A percentile compares a stretch with the other conserved stretches of the same genome.
Evolutionary conservation across 1,140 invertebrate species (phyloP).

Genomic region (Manduca sexta): DNA sequence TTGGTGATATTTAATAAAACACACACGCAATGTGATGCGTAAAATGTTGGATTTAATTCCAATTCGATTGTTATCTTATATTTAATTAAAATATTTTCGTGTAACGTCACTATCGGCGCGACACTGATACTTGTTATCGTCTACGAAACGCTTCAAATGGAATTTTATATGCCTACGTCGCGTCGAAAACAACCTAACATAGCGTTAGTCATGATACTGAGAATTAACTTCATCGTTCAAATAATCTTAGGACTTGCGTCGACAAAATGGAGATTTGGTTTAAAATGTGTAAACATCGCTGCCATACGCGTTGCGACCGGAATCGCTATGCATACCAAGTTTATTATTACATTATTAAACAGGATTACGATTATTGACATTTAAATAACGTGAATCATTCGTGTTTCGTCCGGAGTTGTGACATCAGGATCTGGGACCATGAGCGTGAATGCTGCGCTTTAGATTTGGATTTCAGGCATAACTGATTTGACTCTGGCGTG

Average conservation of each 20-base stretch:
- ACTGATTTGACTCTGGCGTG: too few species aligned
- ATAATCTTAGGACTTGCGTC: slow-evolving; percentile 8
- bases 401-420: too few species aligned
- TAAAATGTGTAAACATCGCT: slow-evolving; percentile 20
- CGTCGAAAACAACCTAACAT: slow-evolving; percentile 9
- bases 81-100: neutral
- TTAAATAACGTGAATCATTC: too few species aligned
- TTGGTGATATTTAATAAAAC: too few species aligned
- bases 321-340: slow-evolving; percentile 32
- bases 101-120: neutral
- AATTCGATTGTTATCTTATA: neutral
- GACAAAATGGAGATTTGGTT: slow-evolving; percentile 10
- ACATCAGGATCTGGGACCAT: too few species aligned
- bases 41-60: neutral
- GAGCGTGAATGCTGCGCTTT: too few species aligned
- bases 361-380: too few species aligned
- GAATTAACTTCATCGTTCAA: slow-evolving; percentile 16
- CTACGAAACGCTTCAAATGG: neutral
- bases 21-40: neutral
- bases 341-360: neutral
- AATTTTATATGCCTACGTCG: slow-evolving; percentile 3
- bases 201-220: slow-evolving; percentile 14
- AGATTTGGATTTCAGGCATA: too few species aligned
- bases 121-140: too few species aligned
- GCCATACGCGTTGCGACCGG: slow-evolving; percentile 24